Evolutionary conservation across 2,888 invertebrate species (phyloP).

Genomic region (Globia sparganii): DNA sequence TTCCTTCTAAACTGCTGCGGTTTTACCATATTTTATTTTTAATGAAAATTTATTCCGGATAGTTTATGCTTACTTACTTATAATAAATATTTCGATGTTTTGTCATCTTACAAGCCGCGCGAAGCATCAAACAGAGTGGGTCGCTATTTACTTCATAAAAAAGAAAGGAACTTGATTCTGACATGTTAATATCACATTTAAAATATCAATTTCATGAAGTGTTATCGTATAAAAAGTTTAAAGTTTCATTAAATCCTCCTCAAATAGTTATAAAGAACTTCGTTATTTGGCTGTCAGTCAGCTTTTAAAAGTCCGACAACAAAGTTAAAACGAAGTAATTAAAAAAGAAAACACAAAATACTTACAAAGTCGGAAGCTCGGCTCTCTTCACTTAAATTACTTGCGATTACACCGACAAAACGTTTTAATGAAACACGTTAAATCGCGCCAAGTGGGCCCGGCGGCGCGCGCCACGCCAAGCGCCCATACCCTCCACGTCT

Average conservation of each 20-base stretch:
- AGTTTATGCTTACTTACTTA: not conserved
- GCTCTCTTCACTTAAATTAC: slow-evolving; percentile 90
- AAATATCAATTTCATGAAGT: slow-evolving; percentile 77
- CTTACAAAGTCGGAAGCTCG: slow-evolving; percentile 90
- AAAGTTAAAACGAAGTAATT: slow-evolving; percentile 91
- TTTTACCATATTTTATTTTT: not conserved
- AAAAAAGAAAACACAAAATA: slow-evolving; percentile 91
- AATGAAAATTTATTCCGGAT: no score
- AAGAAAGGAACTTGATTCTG: not conserved
- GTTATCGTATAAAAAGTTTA: slow-evolving; percentile 82
- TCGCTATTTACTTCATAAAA: not conserved
- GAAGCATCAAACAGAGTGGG: not conserved
- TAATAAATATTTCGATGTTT: not conserved
- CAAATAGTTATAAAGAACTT: slow-evolving; percentile 89
- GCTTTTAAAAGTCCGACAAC: slow-evolving; percentile 89
- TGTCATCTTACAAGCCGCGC: not conserved
- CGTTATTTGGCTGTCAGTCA: slow-evolving; percentile 90
- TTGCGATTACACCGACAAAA: slow-evolving; percentile 90
- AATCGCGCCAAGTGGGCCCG: slow-evolving; percentile 88
- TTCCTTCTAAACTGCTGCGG: not conserved
- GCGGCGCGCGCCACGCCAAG: slow-evolving; percentile 71
- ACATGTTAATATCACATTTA: slow-evolving; percentile 57
- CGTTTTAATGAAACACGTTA: slow-evolving; percentile 90
- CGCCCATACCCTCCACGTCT: slow-evolving; percentile 71
- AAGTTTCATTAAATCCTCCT: slow-evolving; percentile 87